Percentiles rank a stretch among this genome's conserved stretches.
Conservation (phyloP, 2,797 vertebrate genomes). For the Ibycter americanus region DNA sequence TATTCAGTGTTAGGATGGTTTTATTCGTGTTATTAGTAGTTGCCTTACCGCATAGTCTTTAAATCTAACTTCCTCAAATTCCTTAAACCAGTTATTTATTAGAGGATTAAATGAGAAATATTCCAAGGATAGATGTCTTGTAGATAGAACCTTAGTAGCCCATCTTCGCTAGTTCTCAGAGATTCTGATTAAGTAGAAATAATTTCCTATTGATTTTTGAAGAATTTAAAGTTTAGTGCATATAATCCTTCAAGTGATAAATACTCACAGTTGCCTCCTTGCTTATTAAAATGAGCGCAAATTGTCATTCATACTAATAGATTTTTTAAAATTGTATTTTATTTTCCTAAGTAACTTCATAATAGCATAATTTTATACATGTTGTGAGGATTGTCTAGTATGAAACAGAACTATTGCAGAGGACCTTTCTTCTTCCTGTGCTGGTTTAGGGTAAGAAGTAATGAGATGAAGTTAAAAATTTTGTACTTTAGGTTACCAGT, state of each 20-base stretch:
- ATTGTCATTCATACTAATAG: background rate
- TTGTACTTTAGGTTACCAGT: background rate
- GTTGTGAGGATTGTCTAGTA: background rate
- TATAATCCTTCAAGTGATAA: background rate
- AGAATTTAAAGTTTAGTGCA: background rate
- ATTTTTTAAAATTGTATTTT: background rate
- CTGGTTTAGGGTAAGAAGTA: background rate
- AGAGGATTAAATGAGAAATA: background rate
- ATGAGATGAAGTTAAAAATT: background rate
- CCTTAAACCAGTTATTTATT: background rate
- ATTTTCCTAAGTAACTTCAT: background rate
- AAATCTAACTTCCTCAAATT: background rate
- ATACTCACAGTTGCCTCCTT: background rate
- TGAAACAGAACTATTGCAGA: background rate
- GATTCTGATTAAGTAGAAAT: background rate
- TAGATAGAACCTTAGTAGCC: background rate
- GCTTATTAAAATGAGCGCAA: background rate
- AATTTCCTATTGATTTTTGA: background rate
- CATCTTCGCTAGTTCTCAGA: background rate
- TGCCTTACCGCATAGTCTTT: background rate
- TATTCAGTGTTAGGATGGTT: accelerated
- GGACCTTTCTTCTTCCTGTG: background rate
- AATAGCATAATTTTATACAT: accelerated
- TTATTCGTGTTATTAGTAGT: background rate
- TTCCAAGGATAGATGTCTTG: background rate